phyloP scores from a whole-genome alignment of 1,140 invertebrate genomes.

The Platyscapa corneri region DNA sequence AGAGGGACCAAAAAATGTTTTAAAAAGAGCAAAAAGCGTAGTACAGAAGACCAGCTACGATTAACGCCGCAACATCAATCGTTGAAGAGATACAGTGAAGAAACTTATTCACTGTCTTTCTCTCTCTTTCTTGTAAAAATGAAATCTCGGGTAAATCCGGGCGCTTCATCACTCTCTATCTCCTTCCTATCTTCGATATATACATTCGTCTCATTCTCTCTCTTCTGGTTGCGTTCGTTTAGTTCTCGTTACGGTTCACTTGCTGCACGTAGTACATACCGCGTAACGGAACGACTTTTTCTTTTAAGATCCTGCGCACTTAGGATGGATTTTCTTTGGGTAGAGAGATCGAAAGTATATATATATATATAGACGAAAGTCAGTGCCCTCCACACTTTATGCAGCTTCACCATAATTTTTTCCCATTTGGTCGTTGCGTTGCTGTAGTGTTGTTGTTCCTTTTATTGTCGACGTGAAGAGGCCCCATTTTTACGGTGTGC shows the following conservation, averaged over 20 bases:
- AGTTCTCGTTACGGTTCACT: slow-evolving; percentile 58
- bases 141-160: slow-evolving; percentile 38
- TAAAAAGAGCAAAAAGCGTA: slow-evolving; percentile 35
- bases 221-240: slow-evolving; percentile 5
- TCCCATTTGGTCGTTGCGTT: slow-evolving; percentile 17
- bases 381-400: slow-evolving; percentile 30
- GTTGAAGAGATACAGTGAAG: neutral
- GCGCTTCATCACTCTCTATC: slow-evolving; percentile 29
- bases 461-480: slow-evolving; percentile 34
- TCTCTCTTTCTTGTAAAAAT: slow-evolving; percentile 11
- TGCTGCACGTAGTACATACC: slow-evolving; percentile 55
- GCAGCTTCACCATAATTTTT: slow-evolving; percentile 35
- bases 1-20: neutral
- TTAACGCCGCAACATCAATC: slow-evolving; percentile 16
- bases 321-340: slow-evolving; percentile 50
- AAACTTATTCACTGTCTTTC: neutral
- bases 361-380: slow-evolving; percentile 30
- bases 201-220: slow-evolving; percentile 27
- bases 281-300: slow-evolving; percentile 58
- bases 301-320: slow-evolving; percentile 14
- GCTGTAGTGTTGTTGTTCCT: slow-evolving; percentile 22
- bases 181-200: slow-evolving; percentile 29
- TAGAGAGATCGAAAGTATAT: slow-evolving; percentile 25
- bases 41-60: slow-evolving; percentile 10
- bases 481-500: slow-evolving; percentile 38